phyloP scores from a whole-genome alignment of 2,888 invertebrate species.

The Coleophora flavipennella region DNA sequence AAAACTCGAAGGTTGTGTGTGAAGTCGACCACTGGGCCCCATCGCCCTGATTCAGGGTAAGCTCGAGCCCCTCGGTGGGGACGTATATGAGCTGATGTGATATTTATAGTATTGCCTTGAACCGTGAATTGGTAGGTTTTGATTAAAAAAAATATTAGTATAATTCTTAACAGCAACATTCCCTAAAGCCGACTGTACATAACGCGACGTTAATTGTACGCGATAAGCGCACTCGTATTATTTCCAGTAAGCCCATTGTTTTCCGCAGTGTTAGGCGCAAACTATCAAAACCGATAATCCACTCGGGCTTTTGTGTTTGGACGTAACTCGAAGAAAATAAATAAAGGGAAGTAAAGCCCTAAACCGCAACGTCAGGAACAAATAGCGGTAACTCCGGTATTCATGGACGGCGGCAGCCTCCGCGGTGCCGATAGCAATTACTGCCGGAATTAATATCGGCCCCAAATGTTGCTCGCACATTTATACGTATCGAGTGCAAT shows the following conservation, averaged over 20 bases:
- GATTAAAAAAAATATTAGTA: too few species aligned
- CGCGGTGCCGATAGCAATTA: slow-evolving; percentile 68
- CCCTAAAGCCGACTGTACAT: background rate
- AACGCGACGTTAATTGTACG: slow-evolving; percentile 4
- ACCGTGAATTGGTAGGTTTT: too few species aligned
- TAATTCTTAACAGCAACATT: too few species aligned
- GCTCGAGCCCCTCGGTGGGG: too few species aligned
- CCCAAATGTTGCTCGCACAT: slow-evolving; percentile 69
- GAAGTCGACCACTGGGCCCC: too few species aligned
- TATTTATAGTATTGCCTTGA: too few species aligned
- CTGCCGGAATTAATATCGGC: slow-evolving; percentile 71
- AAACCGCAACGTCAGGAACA: slow-evolving; percentile 70
- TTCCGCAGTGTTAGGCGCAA: slow-evolving; percentile 33
- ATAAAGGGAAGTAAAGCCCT: slow-evolving; percentile 63
- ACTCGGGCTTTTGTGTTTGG: slow-evolving; percentile 48
- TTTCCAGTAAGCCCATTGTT: slow-evolving; percentile 39
- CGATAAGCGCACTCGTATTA: slow-evolving; percentile 30
- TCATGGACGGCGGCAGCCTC: slow-evolving; percentile 69
- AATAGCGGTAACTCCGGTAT: slow-evolving; percentile 71
- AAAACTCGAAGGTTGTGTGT: too few species aligned
- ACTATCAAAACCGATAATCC: slow-evolving; percentile 54
- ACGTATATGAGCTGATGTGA: too few species aligned
- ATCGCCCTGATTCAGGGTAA: too few species aligned
- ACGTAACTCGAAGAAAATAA: slow-evolving; percentile 67
- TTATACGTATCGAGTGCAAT: slow-evolving; percentile 72